Evolutionary conservation across 2,113 vertebrate genomes (phyloP).

Genomic region (Prochilodus magdalenae): DNA sequence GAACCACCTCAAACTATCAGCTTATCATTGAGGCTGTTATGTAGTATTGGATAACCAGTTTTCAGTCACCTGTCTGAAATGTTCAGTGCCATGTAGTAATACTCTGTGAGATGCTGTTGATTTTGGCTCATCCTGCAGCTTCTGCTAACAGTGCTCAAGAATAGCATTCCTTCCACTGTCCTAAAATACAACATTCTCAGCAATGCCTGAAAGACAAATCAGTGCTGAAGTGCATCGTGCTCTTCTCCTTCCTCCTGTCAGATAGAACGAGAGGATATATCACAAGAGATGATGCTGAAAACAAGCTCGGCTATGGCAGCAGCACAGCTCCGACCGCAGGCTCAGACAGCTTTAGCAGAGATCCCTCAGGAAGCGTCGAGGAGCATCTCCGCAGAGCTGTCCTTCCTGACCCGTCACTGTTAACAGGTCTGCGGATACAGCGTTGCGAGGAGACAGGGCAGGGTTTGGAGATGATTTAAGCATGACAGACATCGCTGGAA

Average conservation of each 20-base stretch:
- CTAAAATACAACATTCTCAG: background rate
- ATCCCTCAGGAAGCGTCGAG: constrained; percentile 1
- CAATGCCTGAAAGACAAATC: background rate
- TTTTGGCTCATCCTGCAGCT: background rate
- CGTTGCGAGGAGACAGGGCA: background rate
- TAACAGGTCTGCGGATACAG: constrained; percentile 13
- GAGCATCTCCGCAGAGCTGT: constrained; percentile 9
- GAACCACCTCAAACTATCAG: no score
- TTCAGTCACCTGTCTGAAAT: no score
- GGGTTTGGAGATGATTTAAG: background rate
- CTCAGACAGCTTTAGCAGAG: constrained; percentile 25
- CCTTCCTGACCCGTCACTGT: constrained; percentile 28
- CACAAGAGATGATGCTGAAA: constrained; percentile 27
- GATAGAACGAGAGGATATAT: background rate
- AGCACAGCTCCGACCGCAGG: background rate
- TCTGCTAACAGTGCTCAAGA: background rate
- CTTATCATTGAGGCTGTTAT: no score
- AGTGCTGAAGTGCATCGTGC: background rate
- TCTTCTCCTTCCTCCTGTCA: background rate
- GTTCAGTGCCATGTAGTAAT: no score
- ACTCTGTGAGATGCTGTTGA: no score
- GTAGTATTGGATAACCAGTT: no score
- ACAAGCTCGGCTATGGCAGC: constrained; percentile 9
- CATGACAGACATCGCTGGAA: background rate
- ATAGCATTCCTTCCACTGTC: background rate